phyloP scores from a whole-genome alignment of 53 echinoderm and acorn worm genomes.

The Holothuria scabra region DNA sequence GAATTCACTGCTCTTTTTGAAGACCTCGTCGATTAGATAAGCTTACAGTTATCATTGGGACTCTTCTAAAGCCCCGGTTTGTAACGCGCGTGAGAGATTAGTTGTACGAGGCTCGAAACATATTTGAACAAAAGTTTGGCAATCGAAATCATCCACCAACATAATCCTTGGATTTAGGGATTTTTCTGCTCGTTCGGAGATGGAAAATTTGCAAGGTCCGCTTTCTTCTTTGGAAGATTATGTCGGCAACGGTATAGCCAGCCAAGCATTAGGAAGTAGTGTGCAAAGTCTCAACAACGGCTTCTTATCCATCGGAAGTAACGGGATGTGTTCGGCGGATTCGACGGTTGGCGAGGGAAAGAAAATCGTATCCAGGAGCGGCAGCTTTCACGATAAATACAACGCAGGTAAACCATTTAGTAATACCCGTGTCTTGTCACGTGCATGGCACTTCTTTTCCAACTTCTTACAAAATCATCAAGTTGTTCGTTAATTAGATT shows the following conservation, averaged over 20 bases:
- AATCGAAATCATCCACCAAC: conserved; percentile 17
- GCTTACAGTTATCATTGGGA: too few relatives aligned
- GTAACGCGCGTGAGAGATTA: too few relatives aligned
- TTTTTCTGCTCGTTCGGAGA: background rate
- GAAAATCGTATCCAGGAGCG: conserved; percentile 5
- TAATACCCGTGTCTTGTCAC: too few relatives aligned
- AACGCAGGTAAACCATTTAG: background rate
- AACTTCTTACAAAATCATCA: too few relatives aligned
- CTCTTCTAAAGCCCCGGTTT: too few relatives aligned
- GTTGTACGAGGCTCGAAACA: conserved; percentile 7
- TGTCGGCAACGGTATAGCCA: conserved; percentile 37
- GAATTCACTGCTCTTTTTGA: too few relatives aligned
- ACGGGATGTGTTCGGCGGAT: conserved; percentile 44
- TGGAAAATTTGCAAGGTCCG: conserved; percentile 43
- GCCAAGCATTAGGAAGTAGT: conserved; percentile 23
- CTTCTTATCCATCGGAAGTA: conserved; percentile 8
- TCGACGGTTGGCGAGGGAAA: conserved; percentile 40
- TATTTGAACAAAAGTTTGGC: conserved; percentile 12
- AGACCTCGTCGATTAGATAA: too few relatives aligned
- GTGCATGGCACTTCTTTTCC: too few relatives aligned
- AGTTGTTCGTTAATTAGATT: too few relatives aligned
- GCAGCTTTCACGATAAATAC: conserved; percentile 10
- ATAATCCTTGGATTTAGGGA: conserved; percentile 43
- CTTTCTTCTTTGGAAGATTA: conserved; percentile 52
- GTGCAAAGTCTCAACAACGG: conserved; percentile 19